A percentile compares a stretch with the other conserved stretches of the same genome.
These are phyloP conservation scores for Zosterops japonicus DNA, from an alignment of 2,113 vertebrate species.

Conservation along the genomic window DNA sequence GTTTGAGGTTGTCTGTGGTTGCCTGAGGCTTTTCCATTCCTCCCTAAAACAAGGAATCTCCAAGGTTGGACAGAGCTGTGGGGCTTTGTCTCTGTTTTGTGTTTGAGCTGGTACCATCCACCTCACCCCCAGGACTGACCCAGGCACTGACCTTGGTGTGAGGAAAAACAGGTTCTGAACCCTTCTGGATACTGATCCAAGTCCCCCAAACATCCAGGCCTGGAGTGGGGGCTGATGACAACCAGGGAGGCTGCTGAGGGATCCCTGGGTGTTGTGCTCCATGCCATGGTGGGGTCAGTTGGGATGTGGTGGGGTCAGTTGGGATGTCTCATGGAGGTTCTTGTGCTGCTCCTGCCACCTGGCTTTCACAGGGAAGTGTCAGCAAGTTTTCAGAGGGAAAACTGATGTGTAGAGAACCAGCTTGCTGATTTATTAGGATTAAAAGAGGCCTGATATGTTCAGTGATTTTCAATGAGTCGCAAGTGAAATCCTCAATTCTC, in stretches of 20 bases:
- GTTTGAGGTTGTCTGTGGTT: no score
- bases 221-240: background rate
- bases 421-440: background rate
- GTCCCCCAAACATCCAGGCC: background rate
- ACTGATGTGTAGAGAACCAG: background rate
- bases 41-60: background rate
- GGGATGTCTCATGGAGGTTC: background rate
- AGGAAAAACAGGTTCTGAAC: background rate
- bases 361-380: background rate
- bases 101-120: background rate
- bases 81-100: background rate
- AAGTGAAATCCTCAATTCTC: background rate
- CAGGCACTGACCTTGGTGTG: background rate
- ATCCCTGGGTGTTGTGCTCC: background rate
- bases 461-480: background rate
- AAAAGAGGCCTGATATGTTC: background rate
- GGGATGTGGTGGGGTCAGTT: background rate
- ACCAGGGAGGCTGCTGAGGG: background rate
- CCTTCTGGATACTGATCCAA: background rate
- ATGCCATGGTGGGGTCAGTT: accelerated
- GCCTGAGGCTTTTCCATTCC: background rate
- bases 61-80: accelerated
- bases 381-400: background rate
- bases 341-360: background rate
- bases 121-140: background rate